A percentile compares a stretch with the other conserved stretches of the same genome.
Conservation (phyloP, 1,140 invertebrate genomes). For the Leptinotarsa defecta region DNA sequence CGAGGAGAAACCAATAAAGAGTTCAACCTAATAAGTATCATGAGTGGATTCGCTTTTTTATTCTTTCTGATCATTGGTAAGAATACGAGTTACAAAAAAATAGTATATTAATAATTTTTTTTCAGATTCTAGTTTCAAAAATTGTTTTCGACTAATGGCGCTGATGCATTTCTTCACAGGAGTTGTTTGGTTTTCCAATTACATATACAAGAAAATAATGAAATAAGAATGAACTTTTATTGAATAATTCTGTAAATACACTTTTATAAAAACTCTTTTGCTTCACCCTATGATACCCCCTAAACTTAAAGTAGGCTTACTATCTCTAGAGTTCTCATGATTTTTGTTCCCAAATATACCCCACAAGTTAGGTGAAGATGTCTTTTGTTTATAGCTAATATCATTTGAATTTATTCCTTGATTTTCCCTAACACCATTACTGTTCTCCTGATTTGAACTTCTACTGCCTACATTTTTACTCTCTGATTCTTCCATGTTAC, state of each 20-base stretch:
- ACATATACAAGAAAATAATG: constrained; percentile 49
- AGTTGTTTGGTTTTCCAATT: constrained; percentile 49
- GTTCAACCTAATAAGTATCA: constrained; percentile 34
- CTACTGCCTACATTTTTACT: no score
- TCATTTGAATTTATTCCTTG: background rate
- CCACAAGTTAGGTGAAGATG: background rate
- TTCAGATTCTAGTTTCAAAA: constrained; percentile 47
- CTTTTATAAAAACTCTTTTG: constrained; percentile 9
- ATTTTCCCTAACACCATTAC: background rate
- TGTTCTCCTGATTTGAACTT: no score
- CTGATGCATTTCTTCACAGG: constrained; percentile 50
- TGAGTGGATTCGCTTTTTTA: constrained; percentile 38
- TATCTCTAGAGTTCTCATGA: background rate
- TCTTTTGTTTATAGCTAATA: background rate
- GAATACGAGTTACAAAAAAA: constrained; percentile 17
- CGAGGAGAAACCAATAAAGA: constrained; percentile 45
- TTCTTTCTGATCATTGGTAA: constrained; percentile 43
- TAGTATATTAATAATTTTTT: constrained; percentile 30
- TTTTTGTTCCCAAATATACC: background rate
- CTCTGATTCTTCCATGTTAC: no score
- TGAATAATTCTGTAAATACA: background rate
- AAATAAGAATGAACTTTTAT: background rate
- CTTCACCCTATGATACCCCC: constrained; percentile 9
- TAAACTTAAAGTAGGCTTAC: background rate
- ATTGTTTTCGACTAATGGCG: constrained; percentile 48